These are phyloP conservation scores for Ornithoptera alexandrae DNA, from an alignment of 2,888 invertebrate genomes.

Conservation along the genomic window DNA sequence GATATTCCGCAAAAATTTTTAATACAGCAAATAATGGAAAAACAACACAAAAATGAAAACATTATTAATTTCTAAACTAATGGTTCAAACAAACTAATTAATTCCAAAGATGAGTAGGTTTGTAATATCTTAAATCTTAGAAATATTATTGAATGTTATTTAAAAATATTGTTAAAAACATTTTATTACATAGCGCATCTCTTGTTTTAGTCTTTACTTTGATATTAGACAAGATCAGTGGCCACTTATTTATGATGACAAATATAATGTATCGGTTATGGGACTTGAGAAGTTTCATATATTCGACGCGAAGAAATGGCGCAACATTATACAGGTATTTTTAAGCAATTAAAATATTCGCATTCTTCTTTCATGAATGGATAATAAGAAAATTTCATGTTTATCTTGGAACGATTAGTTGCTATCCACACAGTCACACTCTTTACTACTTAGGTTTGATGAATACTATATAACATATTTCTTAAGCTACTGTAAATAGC, in stretches of 20 bases:
- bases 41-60: not conserved
- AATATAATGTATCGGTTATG: slow-evolving; percentile 89
- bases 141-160: not conserved
- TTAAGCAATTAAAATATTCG: not conserved
- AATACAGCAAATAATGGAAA: not conserved
- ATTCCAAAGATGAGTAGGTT: slow-evolving; percentile 44
- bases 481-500: too few species aligned
- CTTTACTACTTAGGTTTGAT: too few species aligned
- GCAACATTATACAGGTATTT: slow-evolving; percentile 83
- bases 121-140: slow-evolving; percentile 17
- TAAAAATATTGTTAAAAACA: not conserved
- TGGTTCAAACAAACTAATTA: slow-evolving; percentile 5
- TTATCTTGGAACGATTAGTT: too few species aligned
- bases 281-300: slow-evolving; percentile 92
- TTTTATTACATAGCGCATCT: slow-evolving; percentile 2
- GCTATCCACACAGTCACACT: too few species aligned
- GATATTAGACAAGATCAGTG: slow-evolving; percentile 81
- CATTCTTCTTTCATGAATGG: not conserved
- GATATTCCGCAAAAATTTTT: not conserved
- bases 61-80: slow-evolving; percentile 4
- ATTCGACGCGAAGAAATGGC: slow-evolving; percentile 94
- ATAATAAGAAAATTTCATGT: too few species aligned
- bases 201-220: slow-evolving; percentile 67
- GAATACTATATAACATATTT: too few species aligned
- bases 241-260: slow-evolving; percentile 88